These are phyloP conservation scores for Sphinx pinastri DNA, from an alignment of 2,888 invertebrate species.

Conservation along the genomic window DNA sequence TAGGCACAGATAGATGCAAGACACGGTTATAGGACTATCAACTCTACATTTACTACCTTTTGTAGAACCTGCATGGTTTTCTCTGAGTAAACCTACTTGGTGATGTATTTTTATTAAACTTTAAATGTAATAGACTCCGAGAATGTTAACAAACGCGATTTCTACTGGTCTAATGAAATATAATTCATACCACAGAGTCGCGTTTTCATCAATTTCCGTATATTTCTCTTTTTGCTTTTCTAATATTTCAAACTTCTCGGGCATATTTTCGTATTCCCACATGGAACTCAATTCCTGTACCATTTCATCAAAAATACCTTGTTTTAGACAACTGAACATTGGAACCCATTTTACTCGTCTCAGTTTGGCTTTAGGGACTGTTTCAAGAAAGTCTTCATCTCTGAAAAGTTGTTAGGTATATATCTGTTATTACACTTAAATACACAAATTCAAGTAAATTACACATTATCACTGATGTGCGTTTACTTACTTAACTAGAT, in stretches of 20 bases:
- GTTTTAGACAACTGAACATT: conserved; percentile 73
- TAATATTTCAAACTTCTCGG: conserved; percentile 64
- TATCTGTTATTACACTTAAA: too few relatives aligned
- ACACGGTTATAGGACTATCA: too few relatives aligned
- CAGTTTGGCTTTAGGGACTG: conserved; percentile 70
- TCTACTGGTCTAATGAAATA: background rate
- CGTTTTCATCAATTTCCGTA: conserved; percentile 54
- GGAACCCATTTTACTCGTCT: conserved; percentile 75
- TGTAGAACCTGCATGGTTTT: too few relatives aligned
- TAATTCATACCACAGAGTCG: conserved; percentile 55
- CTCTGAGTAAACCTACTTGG: too few relatives aligned
- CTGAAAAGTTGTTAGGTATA: conserved; percentile 46
- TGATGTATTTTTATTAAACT: too few relatives aligned
- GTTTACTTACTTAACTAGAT: conserved; percentile 63
- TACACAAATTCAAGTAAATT: too few relatives aligned
- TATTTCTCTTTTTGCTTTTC: conserved; percentile 74
- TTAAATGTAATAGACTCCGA: too few relatives aligned
- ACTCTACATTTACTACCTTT: too few relatives aligned
- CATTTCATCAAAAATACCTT: conserved; percentile 71
- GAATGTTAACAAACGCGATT: too few relatives aligned
- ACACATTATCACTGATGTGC: too few relatives aligned
- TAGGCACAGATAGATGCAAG: too few relatives aligned
- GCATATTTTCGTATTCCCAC: conserved; percentile 78
- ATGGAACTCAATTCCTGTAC: conserved; percentile 69
- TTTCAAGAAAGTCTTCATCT: conserved; percentile 76